Evolutionary conservation across 2,888 invertebrate species (phyloP), one percentile per base, ranked within the genome.

Genomic region (Morinoia aosen): DNA sequence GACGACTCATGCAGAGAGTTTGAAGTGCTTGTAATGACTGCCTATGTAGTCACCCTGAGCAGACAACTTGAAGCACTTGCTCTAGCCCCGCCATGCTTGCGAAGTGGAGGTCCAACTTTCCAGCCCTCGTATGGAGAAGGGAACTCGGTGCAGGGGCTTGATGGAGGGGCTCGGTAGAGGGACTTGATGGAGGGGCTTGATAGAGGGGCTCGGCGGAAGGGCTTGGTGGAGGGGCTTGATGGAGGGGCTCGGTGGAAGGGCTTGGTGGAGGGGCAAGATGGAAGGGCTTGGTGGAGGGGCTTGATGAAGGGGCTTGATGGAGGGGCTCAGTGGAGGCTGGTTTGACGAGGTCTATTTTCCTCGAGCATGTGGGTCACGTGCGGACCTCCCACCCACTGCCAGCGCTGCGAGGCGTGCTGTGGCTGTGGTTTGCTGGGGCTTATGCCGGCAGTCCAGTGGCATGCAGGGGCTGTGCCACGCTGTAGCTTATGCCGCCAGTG

Each of bases 311-410:
- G 58, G 10, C 14, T 58, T 12, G 14, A 14, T 10, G 64, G 25
- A 25, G 64, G 64, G 64, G 64, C 64, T 19, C 25, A 25, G 25
- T 16, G 76, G 76, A 76, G 76, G 76, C 76, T 76, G 76, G 76
- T 76, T 76, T 76, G 76, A 76, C 76, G 76, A 76, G 76, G 76
- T 76, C 76, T 76, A 76, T 76, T 76, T 76, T 76, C 14, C 33
- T 19, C 8, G 14, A 33, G 76, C 76, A 76, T 76, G 76, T 76
- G 76, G 76, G 76, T 76, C 76, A 76, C 76, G 3, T 76, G 76
- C 1, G 76, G 76, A 33, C 76, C 76, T 76, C 76, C 76, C 76
- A 76, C 76, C 25, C 76, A 19, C 61, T 19, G 61, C 48, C 61
- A 76, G 2, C 76, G 16, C 25, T 33, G 25, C 2, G 76, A 14